Conservation (phyloP, 2,888 invertebrate species). For the Cartodere bifasciata region DNA sequence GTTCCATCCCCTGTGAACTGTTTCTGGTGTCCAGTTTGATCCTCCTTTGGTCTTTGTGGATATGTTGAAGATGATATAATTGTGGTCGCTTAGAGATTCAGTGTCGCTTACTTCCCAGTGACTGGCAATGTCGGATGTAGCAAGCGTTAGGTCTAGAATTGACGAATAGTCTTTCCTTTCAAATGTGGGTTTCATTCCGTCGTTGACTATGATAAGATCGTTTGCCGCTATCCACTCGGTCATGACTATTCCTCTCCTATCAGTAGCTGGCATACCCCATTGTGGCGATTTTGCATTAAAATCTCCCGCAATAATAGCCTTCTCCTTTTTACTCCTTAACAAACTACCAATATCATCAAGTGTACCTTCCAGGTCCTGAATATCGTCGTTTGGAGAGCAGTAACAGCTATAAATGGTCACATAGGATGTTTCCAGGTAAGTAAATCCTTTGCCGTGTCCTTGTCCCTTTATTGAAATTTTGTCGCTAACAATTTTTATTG, state of each 20-base stretch:
- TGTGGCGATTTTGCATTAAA: too few species aligned
- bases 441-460: background rate
- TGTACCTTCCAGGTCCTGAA: constrained; percentile 11
- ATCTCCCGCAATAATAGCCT: too few species aligned
- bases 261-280: too few species aligned
- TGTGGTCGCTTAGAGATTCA: constrained; percentile 15
- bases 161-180: constrained; percentile 12
- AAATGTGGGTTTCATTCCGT: too few species aligned
- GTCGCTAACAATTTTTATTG: background rate
- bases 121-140: constrained; percentile 6
- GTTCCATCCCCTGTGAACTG: background rate
- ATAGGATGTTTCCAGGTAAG: background rate
- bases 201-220: too few species aligned
- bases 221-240: too few species aligned
- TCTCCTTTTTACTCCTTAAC: too few species aligned
- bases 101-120: constrained; percentile 12
- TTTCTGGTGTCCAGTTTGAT: background rate
- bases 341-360: constrained; percentile 10
- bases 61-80: constrained; percentile 11
- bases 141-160: constrained; percentile 15
- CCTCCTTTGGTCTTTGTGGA: background rate
- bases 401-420: constrained; percentile 6
- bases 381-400: constrained; percentile 6
- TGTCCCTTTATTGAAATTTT: background rate
- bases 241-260: too few species aligned